Evolutionary conservation across 2,797 vertebrate genomes (phyloP).

Genomic region (Enteromius treurensis): DNA sequence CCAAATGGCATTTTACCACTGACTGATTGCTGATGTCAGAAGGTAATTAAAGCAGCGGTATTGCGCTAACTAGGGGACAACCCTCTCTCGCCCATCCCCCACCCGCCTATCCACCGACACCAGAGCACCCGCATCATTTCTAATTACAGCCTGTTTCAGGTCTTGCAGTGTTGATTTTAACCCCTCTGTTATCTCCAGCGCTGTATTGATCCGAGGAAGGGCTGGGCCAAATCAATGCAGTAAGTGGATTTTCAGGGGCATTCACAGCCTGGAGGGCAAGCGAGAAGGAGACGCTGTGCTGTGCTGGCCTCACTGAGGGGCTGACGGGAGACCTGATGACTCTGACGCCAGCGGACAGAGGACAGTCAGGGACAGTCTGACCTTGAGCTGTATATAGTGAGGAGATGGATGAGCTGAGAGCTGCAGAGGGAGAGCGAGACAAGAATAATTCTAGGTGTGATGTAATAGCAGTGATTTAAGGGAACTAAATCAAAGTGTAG

Average conservation of each 20-base stretch:
- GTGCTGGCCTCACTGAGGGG: slow-evolving; percentile 66
- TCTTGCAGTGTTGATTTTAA: slow-evolving; percentile 27
- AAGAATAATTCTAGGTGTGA: neutral
- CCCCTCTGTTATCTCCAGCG: slow-evolving; percentile 47
- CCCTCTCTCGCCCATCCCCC: slow-evolving; percentile 5
- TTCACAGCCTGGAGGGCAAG: slow-evolving; percentile 10
- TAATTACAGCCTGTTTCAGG: slow-evolving; percentile 42
- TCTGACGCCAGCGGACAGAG: slow-evolving; percentile 43
- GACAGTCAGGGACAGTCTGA: slow-evolving; percentile 39
- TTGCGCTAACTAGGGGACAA: slow-evolving; percentile 21
- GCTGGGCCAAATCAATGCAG: slow-evolving; percentile 51
- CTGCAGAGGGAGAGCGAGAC: slow-evolving; percentile 3
- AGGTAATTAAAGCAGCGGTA: slow-evolving; percentile 33
- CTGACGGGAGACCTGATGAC: slow-evolving; percentile 72
- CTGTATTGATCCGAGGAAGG: slow-evolving; percentile 49
- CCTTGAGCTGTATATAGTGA: slow-evolving; percentile 38
- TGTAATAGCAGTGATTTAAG: slow-evolving; percentile 27
- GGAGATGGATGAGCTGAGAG: slow-evolving; percentile 31
- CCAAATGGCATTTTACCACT: slow-evolving; percentile 26
- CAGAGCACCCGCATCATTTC: slow-evolving; percentile 30
- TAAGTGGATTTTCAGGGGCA: slow-evolving; percentile 54
- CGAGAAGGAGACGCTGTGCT: neutral
- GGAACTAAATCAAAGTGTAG: slow-evolving; percentile 20
- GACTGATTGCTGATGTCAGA: slow-evolving; percentile 32
- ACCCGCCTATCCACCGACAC: neutral